Conservation (phyloP, 2,113 vertebrate species). For the Entelurus aequoreus region DNA sequence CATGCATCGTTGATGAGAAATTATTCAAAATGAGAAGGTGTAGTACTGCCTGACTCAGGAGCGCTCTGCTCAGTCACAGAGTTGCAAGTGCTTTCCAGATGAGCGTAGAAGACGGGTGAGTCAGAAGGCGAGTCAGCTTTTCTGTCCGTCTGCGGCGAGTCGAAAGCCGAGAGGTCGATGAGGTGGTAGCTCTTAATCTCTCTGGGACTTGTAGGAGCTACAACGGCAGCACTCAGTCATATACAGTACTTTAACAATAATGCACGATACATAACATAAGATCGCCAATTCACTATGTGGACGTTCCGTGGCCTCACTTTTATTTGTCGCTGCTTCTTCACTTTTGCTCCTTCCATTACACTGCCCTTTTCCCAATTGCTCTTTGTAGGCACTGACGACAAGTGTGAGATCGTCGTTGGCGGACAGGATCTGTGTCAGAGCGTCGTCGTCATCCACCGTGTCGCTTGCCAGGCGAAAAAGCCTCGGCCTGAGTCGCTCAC, state of each 20-base stretch:
- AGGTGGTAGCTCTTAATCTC: constrained; percentile 74
- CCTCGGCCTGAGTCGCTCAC: constrained; percentile 79
- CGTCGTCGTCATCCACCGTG: constrained; percentile 72
- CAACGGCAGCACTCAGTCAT: constrained; percentile 7
- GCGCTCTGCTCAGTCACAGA: constrained; percentile 64
- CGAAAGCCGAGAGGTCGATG: constrained; percentile 78
- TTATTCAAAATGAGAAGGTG: neutral
- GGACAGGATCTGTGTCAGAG: constrained; percentile 78
- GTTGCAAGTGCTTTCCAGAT: constrained; percentile 12
- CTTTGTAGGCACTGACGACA: constrained; percentile 69
- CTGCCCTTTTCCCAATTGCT: constrained; percentile 42
- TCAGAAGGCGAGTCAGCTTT: constrained; percentile 21
- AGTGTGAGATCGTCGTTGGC: constrained; percentile 77
- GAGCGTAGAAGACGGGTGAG: constrained; percentile 14
- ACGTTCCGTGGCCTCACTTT: constrained; percentile 17
- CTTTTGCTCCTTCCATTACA: constrained; percentile 18
- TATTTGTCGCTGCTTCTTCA: constrained; percentile 19
- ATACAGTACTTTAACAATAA: neutral
- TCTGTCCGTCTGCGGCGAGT: constrained; percentile 34
- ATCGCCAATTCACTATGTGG: neutral
- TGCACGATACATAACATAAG: too few species aligned
- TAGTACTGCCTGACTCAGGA: constrained; percentile 59
- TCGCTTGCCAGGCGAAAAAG: constrained; percentile 85
- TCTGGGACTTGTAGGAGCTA: constrained; percentile 52
- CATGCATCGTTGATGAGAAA: neutral